A percentile compares a stretch with the other conserved stretches of the same genome.
Conservation (phyloP, 1,140 invertebrate genomes). For the Pachypeltis micranthus region DNA sequence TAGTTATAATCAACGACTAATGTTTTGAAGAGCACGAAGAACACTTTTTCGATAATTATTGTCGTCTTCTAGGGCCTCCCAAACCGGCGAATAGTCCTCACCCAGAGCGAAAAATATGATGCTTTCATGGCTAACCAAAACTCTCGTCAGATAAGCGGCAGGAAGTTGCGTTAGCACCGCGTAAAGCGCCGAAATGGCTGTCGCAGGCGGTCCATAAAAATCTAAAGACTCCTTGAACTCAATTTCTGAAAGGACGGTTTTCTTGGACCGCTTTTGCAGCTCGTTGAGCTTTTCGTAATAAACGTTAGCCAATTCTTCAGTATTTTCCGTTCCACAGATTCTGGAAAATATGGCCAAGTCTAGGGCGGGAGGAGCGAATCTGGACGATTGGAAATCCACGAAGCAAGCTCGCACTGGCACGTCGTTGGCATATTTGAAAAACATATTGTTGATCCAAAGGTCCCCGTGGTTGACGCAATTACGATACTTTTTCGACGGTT, state of each 20-base stretch:
- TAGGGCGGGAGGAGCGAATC: constrained; percentile 13
- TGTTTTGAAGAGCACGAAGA: neutral
- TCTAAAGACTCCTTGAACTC: neutral
- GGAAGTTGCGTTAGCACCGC: neutral
- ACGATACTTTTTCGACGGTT: neutral
- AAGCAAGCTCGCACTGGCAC: neutral
- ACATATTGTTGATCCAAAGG: constrained; percentile 13
- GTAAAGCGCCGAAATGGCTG: neutral
- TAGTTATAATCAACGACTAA: no score
- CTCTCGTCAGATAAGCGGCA: neutral
- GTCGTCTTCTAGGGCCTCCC: neutral
- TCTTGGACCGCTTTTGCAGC: neutral
- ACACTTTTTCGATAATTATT: neutral
- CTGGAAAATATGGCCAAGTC: constrained; percentile 8
- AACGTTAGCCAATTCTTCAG: neutral
- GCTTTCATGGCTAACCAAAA: neutral
- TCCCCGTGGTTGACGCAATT: neutral
- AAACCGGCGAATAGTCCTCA: neutral
- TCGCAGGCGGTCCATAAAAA: neutral
- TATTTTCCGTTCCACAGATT: neutral
- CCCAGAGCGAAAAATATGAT: neutral
- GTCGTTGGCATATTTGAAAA: constrained; percentile 5
- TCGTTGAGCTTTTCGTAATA: neutral
- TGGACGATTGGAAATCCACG: constrained; percentile 13
- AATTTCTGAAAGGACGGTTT: neutral